Evolutionary conservation across 2,113 vertebrate species (phyloP).

Genomic region (Chionomys nivalis): DNA sequence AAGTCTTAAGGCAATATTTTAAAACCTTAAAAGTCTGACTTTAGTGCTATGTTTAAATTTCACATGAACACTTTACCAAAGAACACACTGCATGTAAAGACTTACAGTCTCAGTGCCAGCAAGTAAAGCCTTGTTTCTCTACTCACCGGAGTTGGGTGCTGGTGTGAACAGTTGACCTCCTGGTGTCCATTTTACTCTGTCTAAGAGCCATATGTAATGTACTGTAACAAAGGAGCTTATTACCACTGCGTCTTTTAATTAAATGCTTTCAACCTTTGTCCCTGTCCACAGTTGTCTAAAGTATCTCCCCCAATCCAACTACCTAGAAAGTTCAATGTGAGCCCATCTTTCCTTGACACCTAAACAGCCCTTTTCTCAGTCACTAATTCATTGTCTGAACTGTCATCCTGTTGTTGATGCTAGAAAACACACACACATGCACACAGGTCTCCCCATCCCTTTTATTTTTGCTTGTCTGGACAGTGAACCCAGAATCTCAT

Average conservation of each 20-base stretch:
- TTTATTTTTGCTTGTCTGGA: not conserved
- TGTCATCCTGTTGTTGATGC: not conserved
- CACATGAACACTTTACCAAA: constrained; percentile 79
- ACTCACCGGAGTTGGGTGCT: constrained; percentile 35
- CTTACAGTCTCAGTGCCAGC: constrained; percentile 52
- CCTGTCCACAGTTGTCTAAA: constrained; percentile 44
- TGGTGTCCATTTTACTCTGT: constrained; percentile 35
- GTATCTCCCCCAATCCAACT: not conserved
- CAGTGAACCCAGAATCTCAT: not conserved
- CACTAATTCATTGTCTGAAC: not conserved
- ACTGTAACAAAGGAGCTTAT: constrained; percentile 63
- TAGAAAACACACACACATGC: not conserved
- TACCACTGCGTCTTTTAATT: constrained; percentile 70
- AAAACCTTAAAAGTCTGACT: not conserved
- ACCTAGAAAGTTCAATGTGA: constrained; percentile 4
- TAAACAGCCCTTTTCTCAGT: not conserved
- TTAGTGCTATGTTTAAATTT: constrained; percentile 47
- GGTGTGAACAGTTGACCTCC: not conserved
- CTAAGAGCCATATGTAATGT: constrained; percentile 67
- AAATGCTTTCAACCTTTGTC: constrained; percentile 58
- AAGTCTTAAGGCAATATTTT: constrained; percentile 44
- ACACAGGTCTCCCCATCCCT: not conserved
- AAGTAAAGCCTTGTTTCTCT: constrained; percentile 31
- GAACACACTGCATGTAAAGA: constrained; percentile 77
- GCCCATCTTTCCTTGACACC: not conserved